Evolutionary conservation across 2,888 invertebrate genomes (phyloP).

Genomic region (Craniophora ligustri): DNA sequence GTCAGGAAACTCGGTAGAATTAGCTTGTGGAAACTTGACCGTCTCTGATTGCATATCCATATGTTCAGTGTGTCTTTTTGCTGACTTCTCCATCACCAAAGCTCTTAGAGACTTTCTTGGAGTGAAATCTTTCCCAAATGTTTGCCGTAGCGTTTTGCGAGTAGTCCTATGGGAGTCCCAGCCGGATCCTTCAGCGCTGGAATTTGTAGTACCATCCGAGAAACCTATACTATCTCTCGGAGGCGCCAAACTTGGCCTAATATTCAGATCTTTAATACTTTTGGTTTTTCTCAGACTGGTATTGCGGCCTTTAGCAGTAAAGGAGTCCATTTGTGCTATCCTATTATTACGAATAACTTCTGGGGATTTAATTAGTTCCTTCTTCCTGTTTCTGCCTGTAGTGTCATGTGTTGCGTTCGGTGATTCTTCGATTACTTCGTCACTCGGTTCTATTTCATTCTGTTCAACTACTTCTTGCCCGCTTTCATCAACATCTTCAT

Average conservation of each 20-base stretch:
- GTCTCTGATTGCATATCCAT: slow-evolving; percentile 59
- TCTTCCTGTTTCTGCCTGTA: slow-evolving; percentile 64
- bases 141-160: slow-evolving; percentile 77
- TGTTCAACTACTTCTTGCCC: slow-evolving; percentile 15
- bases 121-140: slow-evolving; percentile 79
- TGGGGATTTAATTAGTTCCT: slow-evolving; percentile 60
- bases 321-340: slow-evolving; percentile 62
- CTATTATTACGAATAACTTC: slow-evolving; percentile 68
- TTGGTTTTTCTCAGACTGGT: slow-evolving; percentile 69
- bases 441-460: slow-evolving; percentile 32
- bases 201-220: slow-evolving; percentile 69
- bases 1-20: slow-evolving; percentile 63
- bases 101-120: slow-evolving; percentile 78
- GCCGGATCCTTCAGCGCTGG: slow-evolving; percentile 77
- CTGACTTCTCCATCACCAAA: slow-evolving; percentile 80
- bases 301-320: slow-evolving; percentile 61
- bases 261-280: slow-evolving; percentile 58
- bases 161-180: slow-evolving; percentile 84
- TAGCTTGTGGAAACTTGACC: slow-evolving; percentile 61
- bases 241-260: slow-evolving; percentile 65
- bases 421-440: slow-evolving; percentile 46
- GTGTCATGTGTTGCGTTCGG: slow-evolving; percentile 65
- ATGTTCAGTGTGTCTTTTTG: slow-evolving; percentile 68
- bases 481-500: slow-evolving; percentile 14
- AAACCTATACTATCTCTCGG: slow-evolving; percentile 66